Evolutionary conservation across 2,113 vertebrate genomes (phyloP), one percentile per base, ranked within the genome.

Genomic region (Otus sunia): DNA sequence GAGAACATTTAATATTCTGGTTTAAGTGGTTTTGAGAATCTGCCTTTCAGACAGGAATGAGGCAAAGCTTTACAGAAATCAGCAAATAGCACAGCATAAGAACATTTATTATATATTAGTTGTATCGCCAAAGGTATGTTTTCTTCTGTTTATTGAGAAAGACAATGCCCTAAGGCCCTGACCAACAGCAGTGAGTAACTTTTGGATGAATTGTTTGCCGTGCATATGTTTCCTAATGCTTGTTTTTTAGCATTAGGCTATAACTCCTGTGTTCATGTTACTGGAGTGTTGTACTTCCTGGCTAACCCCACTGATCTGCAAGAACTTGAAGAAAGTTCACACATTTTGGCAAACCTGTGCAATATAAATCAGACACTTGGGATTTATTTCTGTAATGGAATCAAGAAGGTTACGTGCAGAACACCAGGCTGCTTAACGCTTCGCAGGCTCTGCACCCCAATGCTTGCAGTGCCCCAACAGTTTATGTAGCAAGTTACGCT

Each of bases 341-440:
- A 47, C 55, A 36, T 92, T 92, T 90, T 94, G 89, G 89, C 88
- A 97, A 92, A 84, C 62, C 62, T 60, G 49, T 78, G 73, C 6
- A 0, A 2, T 36, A 60, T 26, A 92, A 87, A 77, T 88, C 0
- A 1, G 86, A 49, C 68, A 45, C 58, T 94, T 45, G 88, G 69
- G 92, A 85, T 85, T 94, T 68, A 47, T 69, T 95, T 92, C 77
- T 82, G 53, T 86, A 86, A 92, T 29, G 60, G 77, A 81, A 85
- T 82, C 86, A 79, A 87, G 71, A 74, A 74, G 47, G 80, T 85
- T 92, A 79, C 1, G 2, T 94, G 92, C 58, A 52, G 74, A 95
- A 15, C n/a, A 36, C 15, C 1, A 5, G 19, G 23, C 53, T 88
- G 32, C 69, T 84, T 87, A 84, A 80, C 10, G 6, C 39, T 71